A percentile compares a stretch with the other conserved stretches of the same genome.
These are phyloP conservation scores for Meriones psammophilus DNA, from an alignment of 2,797 vertebrate genomes.

Conservation along the genomic window DNA sequence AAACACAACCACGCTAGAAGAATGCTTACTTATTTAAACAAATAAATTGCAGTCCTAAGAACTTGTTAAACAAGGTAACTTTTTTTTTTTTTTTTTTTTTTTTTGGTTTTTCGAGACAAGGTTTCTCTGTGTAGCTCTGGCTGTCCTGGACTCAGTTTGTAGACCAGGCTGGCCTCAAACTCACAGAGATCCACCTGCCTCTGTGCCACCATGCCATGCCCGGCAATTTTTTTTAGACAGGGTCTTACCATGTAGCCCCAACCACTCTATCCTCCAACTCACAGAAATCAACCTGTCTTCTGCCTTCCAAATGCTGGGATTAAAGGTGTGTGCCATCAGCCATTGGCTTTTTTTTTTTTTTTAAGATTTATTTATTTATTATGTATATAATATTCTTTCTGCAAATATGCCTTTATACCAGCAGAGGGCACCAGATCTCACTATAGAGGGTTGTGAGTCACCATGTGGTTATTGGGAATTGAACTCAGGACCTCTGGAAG, in stretches of 20 bases:
- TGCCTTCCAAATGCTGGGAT: not conserved
- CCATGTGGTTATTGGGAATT: too few species aligned
- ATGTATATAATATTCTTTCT: too few species aligned
- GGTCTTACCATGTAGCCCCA: not conserved
- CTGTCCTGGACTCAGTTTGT: too few species aligned
- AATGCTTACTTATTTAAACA: conserved; percentile 2
- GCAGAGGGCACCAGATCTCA: too few species aligned
- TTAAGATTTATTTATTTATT: too few species aligned
- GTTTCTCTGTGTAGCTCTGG: too few species aligned
- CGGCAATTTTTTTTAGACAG: not conserved
- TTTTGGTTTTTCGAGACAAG: too few species aligned
- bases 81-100: not conserved
- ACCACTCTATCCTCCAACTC: not conserved
- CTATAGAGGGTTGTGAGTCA: too few species aligned
- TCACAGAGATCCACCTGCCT: not conserved
- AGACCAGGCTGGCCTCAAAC: not conserved
- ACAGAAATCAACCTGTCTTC: not conserved
- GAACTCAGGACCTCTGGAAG: too few species aligned
- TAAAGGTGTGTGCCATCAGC: not conserved
- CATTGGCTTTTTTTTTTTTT: not conserved
- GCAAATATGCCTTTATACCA: too few species aligned
- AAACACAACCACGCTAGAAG: conserved; percentile 80
- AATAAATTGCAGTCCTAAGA: not conserved
- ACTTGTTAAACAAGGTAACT: not conserved
- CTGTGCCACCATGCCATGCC: too few species aligned